Evolutionary conservation across 2,888 invertebrate genomes (phyloP).

Genomic region (Heteromurus nitidus): DNA sequence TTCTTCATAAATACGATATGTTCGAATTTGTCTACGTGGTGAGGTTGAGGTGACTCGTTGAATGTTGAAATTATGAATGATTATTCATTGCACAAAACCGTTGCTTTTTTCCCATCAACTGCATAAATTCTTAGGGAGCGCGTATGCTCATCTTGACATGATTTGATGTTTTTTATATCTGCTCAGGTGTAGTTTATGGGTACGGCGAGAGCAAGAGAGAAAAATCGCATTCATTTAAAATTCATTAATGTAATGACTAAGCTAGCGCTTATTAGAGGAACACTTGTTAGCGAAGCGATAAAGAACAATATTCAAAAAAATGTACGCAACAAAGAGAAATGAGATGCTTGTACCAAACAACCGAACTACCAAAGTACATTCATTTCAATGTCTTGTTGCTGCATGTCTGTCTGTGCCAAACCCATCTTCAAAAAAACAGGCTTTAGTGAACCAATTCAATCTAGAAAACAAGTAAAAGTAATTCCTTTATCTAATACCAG

Average conservation of each 20-base stretch:
- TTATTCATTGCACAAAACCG: no score
- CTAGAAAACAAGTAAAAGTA: neutral
- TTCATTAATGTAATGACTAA: conserved; percentile 47
- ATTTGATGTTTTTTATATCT: conserved; percentile 8
- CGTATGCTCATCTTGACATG: neutral
- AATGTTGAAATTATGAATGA: no score
- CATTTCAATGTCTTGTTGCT: neutral
- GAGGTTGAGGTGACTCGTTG: no score
- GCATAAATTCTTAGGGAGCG: no score
- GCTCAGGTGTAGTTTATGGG: conserved; percentile 42
- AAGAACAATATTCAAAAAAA: neutral
- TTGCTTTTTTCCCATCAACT: no score
- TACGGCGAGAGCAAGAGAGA: conserved; percentile 28
- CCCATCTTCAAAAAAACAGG: neutral
- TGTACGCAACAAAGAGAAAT: neutral
- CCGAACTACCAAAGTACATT: neutral
- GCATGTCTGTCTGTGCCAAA: neutral
- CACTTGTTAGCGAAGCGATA: conserved; percentile 10
- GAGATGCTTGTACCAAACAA: no score
- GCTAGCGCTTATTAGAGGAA: conserved; percentile 23
- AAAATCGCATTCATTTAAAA: conserved; percentile 36
- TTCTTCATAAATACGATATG: neutral
- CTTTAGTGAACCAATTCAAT: neutral
- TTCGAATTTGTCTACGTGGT: neutral
- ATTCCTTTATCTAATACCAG: neutral